Conservation (phyloP, 1,140 invertebrate species). For the Elymnias hypermnestra region DNA sequence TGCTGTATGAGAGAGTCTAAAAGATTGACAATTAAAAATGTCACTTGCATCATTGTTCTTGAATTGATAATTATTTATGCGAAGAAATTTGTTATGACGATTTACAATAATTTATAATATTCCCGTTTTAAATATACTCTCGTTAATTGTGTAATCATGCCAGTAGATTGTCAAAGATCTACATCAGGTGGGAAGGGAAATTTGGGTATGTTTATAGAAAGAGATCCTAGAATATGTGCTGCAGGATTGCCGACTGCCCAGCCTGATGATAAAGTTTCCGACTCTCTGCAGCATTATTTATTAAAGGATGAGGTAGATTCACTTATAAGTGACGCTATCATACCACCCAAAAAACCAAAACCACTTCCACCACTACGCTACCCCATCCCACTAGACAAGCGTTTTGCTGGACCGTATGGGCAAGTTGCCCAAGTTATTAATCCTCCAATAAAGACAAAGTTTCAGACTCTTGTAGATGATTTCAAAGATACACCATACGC, state of each 20-base stretch:
- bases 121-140: no score
- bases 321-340: slow-evolving; percentile 63
- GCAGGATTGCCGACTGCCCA: slow-evolving; percentile 62
- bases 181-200: slow-evolving; percentile 61
- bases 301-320: slow-evolving; percentile 70
- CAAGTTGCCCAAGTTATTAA: slow-evolving; percentile 46
- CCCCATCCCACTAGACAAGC: slow-evolving; percentile 38
- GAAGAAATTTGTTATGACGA: no score
- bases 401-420: slow-evolving; percentile 41
- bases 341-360: slow-evolving; percentile 41
- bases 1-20: no score
- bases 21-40: no score
- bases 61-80: no score
- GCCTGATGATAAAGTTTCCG: slow-evolving; percentile 41
- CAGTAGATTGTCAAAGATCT: slow-evolving; percentile 41
- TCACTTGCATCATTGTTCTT: no score
- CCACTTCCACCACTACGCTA: slow-evolving; percentile 49
- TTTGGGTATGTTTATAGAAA: slow-evolving; percentile 48
- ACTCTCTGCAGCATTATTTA: slow-evolving; percentile 58
- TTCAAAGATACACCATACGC: slow-evolving; percentile 70
- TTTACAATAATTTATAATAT: background rate
- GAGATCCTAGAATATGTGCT: slow-evolving; percentile 47
- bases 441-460: slow-evolving; percentile 66
- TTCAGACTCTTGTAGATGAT: slow-evolving; percentile 69
- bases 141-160: no score